Percentiles rank a stretch among this genome's conserved stretches.
phyloP scores from a whole-genome alignment of 1,140 invertebrate genomes.

The Solenopsis fugax region DNA sequence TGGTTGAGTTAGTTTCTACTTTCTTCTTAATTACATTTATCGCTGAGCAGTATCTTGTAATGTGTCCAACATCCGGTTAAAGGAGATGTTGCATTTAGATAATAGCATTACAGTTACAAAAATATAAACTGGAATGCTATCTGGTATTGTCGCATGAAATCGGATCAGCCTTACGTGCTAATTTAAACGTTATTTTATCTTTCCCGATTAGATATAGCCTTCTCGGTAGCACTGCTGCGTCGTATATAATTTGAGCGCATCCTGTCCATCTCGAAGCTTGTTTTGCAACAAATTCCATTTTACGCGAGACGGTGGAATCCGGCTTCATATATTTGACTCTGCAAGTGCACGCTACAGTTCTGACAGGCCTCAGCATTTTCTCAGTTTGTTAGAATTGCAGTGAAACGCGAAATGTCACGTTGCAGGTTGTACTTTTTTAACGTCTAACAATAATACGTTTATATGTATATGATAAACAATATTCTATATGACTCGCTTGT shows the following conservation, averaged over 20 bases:
- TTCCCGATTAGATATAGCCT: slow-evolving; percentile 57
- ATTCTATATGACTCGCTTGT: neutral
- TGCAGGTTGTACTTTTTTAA: neutral
- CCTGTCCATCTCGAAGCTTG: slow-evolving; percentile 32
- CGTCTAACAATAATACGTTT: neutral
- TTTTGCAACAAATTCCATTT: slow-evolving; percentile 46
- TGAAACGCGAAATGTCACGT: neutral
- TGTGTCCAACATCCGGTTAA: slow-evolving; percentile 29
- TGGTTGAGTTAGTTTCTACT: slow-evolving; percentile 5
- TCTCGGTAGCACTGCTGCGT: slow-evolving; percentile 53
- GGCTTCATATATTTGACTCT: slow-evolving; percentile 37
- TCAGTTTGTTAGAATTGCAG: neutral
- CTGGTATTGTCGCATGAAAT: slow-evolving; percentile 46
- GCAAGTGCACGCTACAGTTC: neutral
- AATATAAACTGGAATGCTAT: slow-evolving; percentile 30
- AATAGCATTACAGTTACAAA: slow-evolving; percentile 23
- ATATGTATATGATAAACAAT: neutral
- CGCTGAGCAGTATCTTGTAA: neutral
- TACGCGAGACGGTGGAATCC: slow-evolving; percentile 42
- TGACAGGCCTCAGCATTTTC: slow-evolving; percentile 29
- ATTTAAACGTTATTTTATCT: slow-evolving; percentile 60
- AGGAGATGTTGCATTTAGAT: slow-evolving; percentile 36
- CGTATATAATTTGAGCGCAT: slow-evolving; percentile 47
- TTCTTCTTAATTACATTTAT: slow-evolving; percentile 31
- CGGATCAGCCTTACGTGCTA: slow-evolving; percentile 54